A percentile compares a stretch with the other conserved stretches of the same genome.
Evolutionary conservation across 1,140 invertebrate species (phyloP).

Genomic region (Asbolus verrucosus): DNA sequence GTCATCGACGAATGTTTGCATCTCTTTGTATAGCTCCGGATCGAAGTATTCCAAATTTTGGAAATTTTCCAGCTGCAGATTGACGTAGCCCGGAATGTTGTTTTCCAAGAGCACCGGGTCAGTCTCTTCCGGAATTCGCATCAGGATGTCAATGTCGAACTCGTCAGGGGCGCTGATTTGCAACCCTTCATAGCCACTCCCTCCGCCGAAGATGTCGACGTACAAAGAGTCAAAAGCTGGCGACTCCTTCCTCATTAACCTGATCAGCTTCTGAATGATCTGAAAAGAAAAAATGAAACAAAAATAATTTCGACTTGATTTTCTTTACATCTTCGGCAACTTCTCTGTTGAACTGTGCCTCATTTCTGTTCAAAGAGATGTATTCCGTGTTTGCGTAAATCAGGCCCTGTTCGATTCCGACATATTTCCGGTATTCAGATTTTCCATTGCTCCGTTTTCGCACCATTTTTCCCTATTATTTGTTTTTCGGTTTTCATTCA

Average conservation of each 20-base stretch:
- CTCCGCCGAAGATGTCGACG: constrained; percentile 44
- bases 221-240: background rate
- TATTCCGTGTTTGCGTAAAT: no score
- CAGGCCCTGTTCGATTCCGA: no score
- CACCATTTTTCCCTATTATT: no score
- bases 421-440: no score
- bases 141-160: constrained; percentile 65
- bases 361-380: no score
- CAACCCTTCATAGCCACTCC: constrained; percentile 68
- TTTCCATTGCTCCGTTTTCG: no score
- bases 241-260: background rate
- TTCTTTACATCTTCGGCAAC: no score
- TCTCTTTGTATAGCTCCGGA: background rate
- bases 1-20: constrained; percentile 27
- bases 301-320: background rate
- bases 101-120: background rate
- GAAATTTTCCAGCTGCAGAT: background rate
- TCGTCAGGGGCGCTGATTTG: constrained; percentile 68
- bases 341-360: no score
- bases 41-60: background rate
- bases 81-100: background rate
- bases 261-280: background rate
- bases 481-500: no score
- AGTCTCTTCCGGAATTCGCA: constrained; percentile 20
- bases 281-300: background rate